A percentile compares a stretch with the other conserved stretches of the same genome.
phyloP scores from a whole-genome alignment of 2,113 vertebrate genomes.

The Poicephalus gulielmi region DNA sequence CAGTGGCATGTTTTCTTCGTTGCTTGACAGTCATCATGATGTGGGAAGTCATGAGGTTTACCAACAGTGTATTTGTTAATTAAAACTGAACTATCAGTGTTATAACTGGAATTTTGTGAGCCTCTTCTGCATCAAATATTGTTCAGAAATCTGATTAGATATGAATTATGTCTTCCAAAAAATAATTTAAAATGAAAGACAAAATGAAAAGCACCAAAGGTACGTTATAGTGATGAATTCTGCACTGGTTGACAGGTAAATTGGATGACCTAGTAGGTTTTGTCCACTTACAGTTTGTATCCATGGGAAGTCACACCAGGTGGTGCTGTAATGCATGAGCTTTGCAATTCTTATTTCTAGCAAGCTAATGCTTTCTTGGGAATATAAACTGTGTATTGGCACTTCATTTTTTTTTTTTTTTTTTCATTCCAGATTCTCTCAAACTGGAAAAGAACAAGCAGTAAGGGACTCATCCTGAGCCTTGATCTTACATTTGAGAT shows the following conservation, averaged over 20 bases:
- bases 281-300: not conserved
- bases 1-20: not conserved
- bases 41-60: not conserved
- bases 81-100: not conserved
- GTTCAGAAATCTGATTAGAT: not conserved
- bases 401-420: not conserved
- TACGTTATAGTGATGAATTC: not conserved
- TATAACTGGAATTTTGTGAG: not conserved
- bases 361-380: not conserved
- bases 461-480: not conserved
- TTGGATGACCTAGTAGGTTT: not conserved
- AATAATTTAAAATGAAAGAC: not conserved
- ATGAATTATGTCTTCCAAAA: not conserved
- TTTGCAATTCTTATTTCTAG: not conserved
- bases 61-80: not conserved
- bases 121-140: not conserved
- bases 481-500: not conserved
- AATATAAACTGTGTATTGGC: not conserved
- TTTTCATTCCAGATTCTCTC: not conserved
- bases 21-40: not conserved
- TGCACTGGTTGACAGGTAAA: not conserved
- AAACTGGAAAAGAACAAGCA: not conserved
- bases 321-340: slow-evolving; percentile 41
- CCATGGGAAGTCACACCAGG: slow-evolving; percentile 34
- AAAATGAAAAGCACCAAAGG: not conserved